Conservation (phyloP, 2,888 invertebrate species). For the Apoda limacodes region DNA sequence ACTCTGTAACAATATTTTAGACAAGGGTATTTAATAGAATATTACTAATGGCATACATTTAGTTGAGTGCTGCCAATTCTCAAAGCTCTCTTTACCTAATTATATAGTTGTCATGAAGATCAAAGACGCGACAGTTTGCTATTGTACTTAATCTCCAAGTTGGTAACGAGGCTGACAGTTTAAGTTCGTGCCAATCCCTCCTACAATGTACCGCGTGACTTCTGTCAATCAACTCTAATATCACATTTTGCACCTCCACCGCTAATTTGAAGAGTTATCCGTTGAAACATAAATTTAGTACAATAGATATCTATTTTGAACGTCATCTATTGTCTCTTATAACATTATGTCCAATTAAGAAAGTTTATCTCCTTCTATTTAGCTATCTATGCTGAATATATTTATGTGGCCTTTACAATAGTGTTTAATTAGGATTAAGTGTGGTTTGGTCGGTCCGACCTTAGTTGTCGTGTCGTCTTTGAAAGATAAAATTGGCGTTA, state of each 20-base stretch:
- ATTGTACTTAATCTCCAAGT: conserved; percentile 47
- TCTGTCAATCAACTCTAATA: conserved; percentile 47
- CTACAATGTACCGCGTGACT: conserved; percentile 43
- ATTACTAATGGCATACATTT: too few relatives aligned
- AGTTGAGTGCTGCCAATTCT: too few relatives aligned
- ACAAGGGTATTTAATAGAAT: too few relatives aligned
- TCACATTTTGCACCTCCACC: conserved; percentile 33
- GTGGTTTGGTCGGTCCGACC: conserved; percentile 32
- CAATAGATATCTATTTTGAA: conserved; percentile 22
- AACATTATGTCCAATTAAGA: conserved; percentile 26
- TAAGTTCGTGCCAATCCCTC: conserved; percentile 45
- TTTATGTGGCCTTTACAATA: conserved; percentile 50
- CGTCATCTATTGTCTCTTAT: conserved; percentile 20
- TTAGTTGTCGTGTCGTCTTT: too few relatives aligned
- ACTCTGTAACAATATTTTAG: too few relatives aligned
- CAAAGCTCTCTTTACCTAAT: conserved; percentile 52
- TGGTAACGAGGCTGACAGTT: conserved; percentile 51
- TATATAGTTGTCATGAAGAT: conserved; percentile 61
- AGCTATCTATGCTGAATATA: conserved; percentile 53
- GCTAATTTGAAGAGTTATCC: too few relatives aligned
- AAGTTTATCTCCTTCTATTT: conserved; percentile 51
- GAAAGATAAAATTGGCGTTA: too few relatives aligned
- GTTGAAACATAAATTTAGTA: conserved; percentile 20
- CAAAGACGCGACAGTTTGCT: conserved; percentile 47
- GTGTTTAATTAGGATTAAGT: conserved; percentile 55